These are phyloP conservation scores for Dallia pectoralis DNA, from an alignment of 2,797 vertebrate genomes.

Conservation along the genomic window DNA sequence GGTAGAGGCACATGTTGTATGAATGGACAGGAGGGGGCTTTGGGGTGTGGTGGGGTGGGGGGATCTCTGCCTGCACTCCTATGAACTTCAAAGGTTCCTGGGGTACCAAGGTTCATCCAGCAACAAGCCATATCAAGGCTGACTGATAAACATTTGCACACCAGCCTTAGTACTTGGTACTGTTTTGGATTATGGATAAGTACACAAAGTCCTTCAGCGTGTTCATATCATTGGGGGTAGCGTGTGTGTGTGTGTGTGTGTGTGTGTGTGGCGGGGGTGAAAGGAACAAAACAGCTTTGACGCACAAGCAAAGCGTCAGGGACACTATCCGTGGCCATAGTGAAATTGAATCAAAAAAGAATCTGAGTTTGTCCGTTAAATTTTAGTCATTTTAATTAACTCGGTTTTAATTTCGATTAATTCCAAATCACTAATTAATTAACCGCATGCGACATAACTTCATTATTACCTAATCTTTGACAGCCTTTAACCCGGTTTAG, in stretches of 20 bases:
- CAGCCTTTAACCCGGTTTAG: no score
- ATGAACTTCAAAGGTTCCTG: slow-evolving; percentile 56
- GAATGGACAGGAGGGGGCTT: slow-evolving; percentile 20
- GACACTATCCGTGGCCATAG: background rate
- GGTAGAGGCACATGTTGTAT: slow-evolving; percentile 15
- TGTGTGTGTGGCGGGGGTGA: background rate
- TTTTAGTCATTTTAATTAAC: no score
- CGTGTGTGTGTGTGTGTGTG: background rate
- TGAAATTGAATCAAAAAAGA: background rate
- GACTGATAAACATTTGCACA: slow-evolving; percentile 46
- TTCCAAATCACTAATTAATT: no score
- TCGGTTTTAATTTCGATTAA: no score
- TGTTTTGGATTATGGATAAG: slow-evolving; percentile 3
- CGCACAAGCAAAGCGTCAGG: background rate
- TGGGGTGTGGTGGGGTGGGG: no score
- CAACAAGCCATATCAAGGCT: slow-evolving; percentile 27
- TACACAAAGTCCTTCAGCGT: background rate
- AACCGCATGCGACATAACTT: no score
- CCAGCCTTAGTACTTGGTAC: background rate
- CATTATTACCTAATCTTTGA: no score
- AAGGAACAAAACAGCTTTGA: background rate
- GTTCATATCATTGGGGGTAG: background rate
- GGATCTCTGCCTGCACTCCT: slow-evolving; percentile 35
- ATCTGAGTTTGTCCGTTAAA: no score
- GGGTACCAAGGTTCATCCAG: slow-evolving; percentile 41